Conservation (phyloP, 1,140 invertebrate genomes). For the Aphaenogaster floridana region DNA sequence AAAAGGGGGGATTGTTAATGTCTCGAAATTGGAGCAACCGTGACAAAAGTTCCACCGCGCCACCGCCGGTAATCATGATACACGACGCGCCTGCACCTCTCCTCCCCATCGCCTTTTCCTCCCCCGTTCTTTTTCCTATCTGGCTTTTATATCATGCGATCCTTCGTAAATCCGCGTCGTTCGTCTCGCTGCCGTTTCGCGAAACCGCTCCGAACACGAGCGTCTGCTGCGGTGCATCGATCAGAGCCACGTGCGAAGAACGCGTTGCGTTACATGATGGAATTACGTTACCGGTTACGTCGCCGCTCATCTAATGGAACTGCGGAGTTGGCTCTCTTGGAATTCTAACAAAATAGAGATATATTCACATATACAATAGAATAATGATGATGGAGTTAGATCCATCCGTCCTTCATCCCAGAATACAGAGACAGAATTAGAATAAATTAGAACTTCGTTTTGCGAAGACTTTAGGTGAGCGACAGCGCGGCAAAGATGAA, state of each 20-base stretch:
- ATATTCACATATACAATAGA: background rate
- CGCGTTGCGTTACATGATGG: slow-evolving; percentile 1
- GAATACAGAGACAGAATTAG: background rate
- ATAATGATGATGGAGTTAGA: background rate
- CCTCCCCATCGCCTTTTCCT: background rate
- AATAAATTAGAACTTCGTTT: slow-evolving; percentile 1
- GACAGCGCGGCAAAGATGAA: background rate
- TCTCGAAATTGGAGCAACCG: slow-evolving; percentile 49
- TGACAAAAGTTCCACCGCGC: slow-evolving; percentile 50
- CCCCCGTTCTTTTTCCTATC: background rate
- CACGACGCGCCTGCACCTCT: slow-evolving; percentile 22
- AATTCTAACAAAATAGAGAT: background rate
- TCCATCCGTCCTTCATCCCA: background rate
- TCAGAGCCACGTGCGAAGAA: slow-evolving; percentile 31
- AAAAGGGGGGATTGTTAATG: slow-evolving; percentile 41
- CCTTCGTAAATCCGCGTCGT: slow-evolving; percentile 37
- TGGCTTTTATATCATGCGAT: slow-evolving; percentile 28
- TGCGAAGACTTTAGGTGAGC: background rate
- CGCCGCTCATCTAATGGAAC: slow-evolving; percentile 12
- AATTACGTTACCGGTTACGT: background rate
- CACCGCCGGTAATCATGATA: slow-evolving; percentile 47
- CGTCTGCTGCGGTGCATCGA: slow-evolving; percentile 26
- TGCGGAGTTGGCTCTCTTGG: background rate
- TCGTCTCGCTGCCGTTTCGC: slow-evolving; percentile 27
- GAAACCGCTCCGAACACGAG: slow-evolving; percentile 20